Base-by-base conservation (phyloP, 2,797 vertebrate species). In the Trachops cirrhosus region DNA sequence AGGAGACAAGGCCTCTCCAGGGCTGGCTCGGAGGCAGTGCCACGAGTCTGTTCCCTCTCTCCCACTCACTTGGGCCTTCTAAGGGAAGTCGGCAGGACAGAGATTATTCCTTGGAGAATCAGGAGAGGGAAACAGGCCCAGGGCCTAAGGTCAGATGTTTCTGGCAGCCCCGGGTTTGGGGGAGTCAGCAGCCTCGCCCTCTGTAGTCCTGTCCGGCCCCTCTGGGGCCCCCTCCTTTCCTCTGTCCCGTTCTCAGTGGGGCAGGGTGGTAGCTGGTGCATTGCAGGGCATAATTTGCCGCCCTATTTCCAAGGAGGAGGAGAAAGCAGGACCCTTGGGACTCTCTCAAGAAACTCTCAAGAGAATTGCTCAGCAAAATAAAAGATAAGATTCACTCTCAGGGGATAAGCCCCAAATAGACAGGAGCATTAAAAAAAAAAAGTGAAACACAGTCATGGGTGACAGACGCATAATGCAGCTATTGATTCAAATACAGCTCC, bases 391-490 rank as follows among this genome's bases (percentile, higher is more conserved):
- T 92, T 91, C 62, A 83, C 74, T 82, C 83, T 50, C 11, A 19
- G 74, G 32, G 19, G 79, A 15, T 70, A 52, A 94, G 37, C 29
- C 37, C 67, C 19, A 77, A 89, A 91, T 22, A 89, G 52, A 92
- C 67, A 15, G 54, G 52, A 75, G 46, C 52, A 39, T 90, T 73
- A 26, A 70, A 86, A 79, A 39, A 71, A 91, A 75, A 93, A 91
- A 75, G 86, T 21, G n/a, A 90, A 89, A 86, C 82, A 84, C 26
- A 71, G 79, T 77, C 79, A 83, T n/a, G 44, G 88, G 89, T 80
- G 96, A 96, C 90, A 95, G 93, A 95, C 70, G 89, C 78, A 92
- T 93, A 94, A 95, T 67, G 92, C 87, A 52, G 83, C 90, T 94
- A 95, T 92, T 93, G 93, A 96, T 94, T 93, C 95, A 91, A 93